A percentile compares a stretch with the other conserved stretches of the same genome.
phyloP scores from a whole-genome alignment of 2,113 vertebrate genomes.

The Charina bottae region DNA sequence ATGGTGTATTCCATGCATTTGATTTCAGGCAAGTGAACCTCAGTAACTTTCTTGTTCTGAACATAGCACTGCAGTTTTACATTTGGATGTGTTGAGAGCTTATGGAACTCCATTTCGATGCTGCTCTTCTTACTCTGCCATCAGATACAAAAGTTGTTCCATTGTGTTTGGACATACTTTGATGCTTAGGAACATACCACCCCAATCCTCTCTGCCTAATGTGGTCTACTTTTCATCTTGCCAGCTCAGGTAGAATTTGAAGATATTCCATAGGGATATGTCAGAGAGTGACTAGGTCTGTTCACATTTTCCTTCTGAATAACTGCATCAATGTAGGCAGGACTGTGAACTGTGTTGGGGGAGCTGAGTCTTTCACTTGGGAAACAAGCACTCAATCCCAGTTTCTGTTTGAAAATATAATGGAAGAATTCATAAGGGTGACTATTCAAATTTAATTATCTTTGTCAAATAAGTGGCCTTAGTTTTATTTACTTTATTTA shows the following conservation, averaged over 20 bases:
- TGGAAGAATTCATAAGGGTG: not conserved
- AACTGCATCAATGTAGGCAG: not conserved
- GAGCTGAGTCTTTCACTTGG: not conserved
- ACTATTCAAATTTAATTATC: not conserved
- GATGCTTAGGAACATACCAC: not conserved
- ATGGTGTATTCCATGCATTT: not conserved
- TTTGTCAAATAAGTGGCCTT: not conserved
- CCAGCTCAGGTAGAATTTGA: not conserved
- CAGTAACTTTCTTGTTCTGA: not conserved
- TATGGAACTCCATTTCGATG: not conserved
- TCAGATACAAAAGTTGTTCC: not conserved
- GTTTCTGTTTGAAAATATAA: not conserved
- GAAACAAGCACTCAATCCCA: not conserved
- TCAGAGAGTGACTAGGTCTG: not conserved
- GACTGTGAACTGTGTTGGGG: not conserved
- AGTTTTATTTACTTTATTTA: not conserved
- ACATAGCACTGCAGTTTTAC: not conserved
- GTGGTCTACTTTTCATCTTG: not conserved
- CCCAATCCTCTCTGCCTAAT: not conserved
- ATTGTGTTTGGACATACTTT: not conserved
- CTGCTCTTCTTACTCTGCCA: not conserved
- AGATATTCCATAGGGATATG: not conserved
- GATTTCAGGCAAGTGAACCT: not conserved
- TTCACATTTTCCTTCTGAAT: not conserved
- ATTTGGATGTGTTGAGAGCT: not conserved